A percentile compares a stretch with the other conserved stretches of the same genome.
Evolutionary conservation across 2,888 invertebrate genomes (phyloP).

Genomic region (Microplitis deprimator): DNA sequence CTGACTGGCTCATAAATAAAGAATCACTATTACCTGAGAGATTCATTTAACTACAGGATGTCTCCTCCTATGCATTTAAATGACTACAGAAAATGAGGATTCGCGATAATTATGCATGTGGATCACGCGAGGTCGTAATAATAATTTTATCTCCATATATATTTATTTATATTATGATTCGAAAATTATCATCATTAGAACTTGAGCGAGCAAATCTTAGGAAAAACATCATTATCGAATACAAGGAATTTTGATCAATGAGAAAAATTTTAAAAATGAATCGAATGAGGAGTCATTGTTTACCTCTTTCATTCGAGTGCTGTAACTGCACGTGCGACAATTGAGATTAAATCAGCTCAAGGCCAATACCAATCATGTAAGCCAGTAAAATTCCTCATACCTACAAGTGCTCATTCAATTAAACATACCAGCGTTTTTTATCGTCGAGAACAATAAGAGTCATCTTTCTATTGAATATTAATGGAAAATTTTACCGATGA

Average conservation of each 20-base stretch:
- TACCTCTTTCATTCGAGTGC: too few species aligned
- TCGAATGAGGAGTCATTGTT: too few species aligned
- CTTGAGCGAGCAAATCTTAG: background rate
- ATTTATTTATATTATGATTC: background rate
- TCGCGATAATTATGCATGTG: background rate
- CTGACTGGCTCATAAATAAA: slow-evolving; percentile 31
- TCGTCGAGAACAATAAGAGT: too few species aligned
- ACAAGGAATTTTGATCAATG: too few species aligned
- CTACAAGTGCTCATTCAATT: background rate
- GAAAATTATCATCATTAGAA: background rate
- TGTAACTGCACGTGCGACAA: background rate
- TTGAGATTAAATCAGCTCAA: background rate
- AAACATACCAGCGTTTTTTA: background rate
- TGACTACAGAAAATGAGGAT: background rate
- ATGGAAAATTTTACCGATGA: too few species aligned
- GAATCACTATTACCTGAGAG: slow-evolving; percentile 31
- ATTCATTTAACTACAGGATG: slow-evolving; percentile 41
- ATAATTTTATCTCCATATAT: slow-evolving; percentile 15
- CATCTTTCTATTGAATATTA: too few species aligned
- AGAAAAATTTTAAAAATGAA: too few species aligned
- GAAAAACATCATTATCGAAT: background rate
- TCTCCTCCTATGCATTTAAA: slow-evolving; percentile 38
- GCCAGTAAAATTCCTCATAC: background rate
- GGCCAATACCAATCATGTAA: background rate
- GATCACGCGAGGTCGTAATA: slow-evolving; percentile 23